Evolutionary conservation across 1,140 invertebrate genomes (phyloP), one percentile per base, ranked within the genome.

Genomic region (Pinna nobilis): DNA sequence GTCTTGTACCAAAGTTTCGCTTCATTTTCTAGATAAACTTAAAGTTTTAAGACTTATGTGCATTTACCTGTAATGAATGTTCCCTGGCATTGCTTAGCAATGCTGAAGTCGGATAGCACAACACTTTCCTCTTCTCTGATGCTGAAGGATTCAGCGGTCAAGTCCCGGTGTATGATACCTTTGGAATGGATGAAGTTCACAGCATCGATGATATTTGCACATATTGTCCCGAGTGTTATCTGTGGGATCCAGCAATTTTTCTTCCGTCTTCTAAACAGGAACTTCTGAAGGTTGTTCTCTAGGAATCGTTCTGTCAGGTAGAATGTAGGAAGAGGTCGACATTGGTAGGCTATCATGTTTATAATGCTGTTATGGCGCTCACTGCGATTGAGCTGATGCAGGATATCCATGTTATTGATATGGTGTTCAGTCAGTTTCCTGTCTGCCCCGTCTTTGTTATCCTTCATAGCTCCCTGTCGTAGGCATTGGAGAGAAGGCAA

Each of bases 131-230:
- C 44, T 18, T 55, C 25, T 30, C 41, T 60, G 15, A 67, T 51
- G 18, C 55, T 35, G 44, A 64, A 74, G 37, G 33, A 28, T 25
- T 28, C 15, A 13, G 72, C 47, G 11, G 72, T 74, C 9, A 74
- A 32, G n/a, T 63, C 60, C 30, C 72, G 15, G 33, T 74, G 72
- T 18, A 74, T 63, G 3, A 74, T 66, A n/a, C 35, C 47, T 25
- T 35, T 39, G 18, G 32, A 44, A 33, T 74, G 72, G 2, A 74
- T 37, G 33, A 53, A 74, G 0, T n/a, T 11, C 9, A 74, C 33
- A 11, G 72, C 72, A 55, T 55, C 44, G 4, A 74, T 32, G 49
- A 50, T 35, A 28, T 69, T 66, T n/a, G 66, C 50, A 3, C 47
- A 59, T 28, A 74, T 57, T 5, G 35, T 55, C 18, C n/a, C 33